A percentile compares a stretch with the other conserved stretches of the same genome.
Evolutionary conservation across 1,140 invertebrate species (phyloP).

Genomic region (Drosophila melanogaster): Release_6_plus_ISO1_MT NT_033779.5:20897501-20898000

Average conservation of each 20-base stretch:
- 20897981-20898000: too few relatives aligned
- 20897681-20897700: constrained; percentile 45
- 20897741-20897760: constrained; percentile 20
- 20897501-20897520: constrained; percentile 18
- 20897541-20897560: constrained; percentile 22
- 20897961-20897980: too few relatives aligned
- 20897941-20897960: too few relatives aligned
- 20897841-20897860: too few relatives aligned
- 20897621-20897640: constrained; percentile 32
- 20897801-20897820: too few relatives aligned
- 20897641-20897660: constrained; percentile 14
- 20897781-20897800: background rate
- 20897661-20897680: constrained; percentile 12
- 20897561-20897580: constrained; percentile 49
- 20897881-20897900: too few relatives aligned
- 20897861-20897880: too few relatives aligned
- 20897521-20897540: constrained; percentile 7
- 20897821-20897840: too few relatives aligned
- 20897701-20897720: constrained; percentile 41
- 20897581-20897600: constrained; percentile 13
- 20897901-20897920: too few relatives aligned
- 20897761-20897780: constrained; percentile 46
- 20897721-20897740: constrained; percentile 22
- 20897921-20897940: too few relatives aligned
- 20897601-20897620: constrained; percentile 37